Base-by-base conservation (phyloP, 2,113 vertebrate species). In the Oryzias celebensis region DNA sequence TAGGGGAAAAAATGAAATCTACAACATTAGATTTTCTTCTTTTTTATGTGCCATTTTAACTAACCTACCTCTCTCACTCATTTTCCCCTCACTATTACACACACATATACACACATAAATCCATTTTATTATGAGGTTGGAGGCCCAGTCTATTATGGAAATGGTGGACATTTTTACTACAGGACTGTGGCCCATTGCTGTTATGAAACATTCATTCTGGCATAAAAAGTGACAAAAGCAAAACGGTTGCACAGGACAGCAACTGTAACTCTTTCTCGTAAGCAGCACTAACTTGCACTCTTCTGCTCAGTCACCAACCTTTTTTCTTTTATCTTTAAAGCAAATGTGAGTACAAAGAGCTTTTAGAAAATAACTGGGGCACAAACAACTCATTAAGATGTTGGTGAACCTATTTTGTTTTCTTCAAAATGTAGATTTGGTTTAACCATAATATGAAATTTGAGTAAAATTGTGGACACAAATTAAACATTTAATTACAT, bases 131-230 rank as follows among this genome's bases (percentile, higher is more conserved):
- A 64, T 53, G 52, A 55, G 47, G 58, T 75, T 72, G 65, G 55
- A 43, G 58, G 49, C 54, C 48, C 23, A 44, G 36, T 72, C 68
- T 59, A 81, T 81, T 70, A 75, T 70, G 68, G 75, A 80, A 78
- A 78, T 73, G 71, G 50, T 60, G 65, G 48, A 76, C 56, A 43
- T 73, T 75, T 81, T 75, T 75, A 82, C 71, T 56, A 65, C 48
- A 58, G 61, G 62, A 60, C n/a, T 47, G 62, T 59, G 62, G 62
- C 76, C 52, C 56, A 52, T 54, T 70, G 28, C 62, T 65, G 47
- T 67, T 62, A 63, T 73, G 55, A 78, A 71, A 77, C 75, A 82
- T 84, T 82, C 65, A 84, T 69, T 36, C 36, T 36, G 36, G 36
- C 36, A 36, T 36, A 36, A 36, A 36, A 36, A 36, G 36, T 36